Percentiles rank a stretch among this genome's conserved stretches.
Evolutionary conservation across 2,113 vertebrate species (phyloP).

Genomic region (Taxidea taxus): DNA sequence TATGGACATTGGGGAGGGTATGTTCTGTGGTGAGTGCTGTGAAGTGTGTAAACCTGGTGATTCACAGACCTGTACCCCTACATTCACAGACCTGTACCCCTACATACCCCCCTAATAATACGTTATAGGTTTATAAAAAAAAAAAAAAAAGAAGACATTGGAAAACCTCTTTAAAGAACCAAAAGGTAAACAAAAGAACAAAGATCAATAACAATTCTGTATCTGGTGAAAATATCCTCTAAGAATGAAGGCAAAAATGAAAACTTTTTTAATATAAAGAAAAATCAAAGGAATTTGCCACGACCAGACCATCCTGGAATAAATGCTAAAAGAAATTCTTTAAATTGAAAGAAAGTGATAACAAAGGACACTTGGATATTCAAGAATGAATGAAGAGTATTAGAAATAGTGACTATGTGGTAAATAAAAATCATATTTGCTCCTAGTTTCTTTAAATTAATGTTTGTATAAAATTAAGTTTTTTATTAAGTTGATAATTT

Average conservation of each 20-base stretch:
- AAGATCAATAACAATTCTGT: background rate
- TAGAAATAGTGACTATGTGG: background rate
- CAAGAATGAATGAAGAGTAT: background rate
- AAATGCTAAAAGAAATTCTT: background rate
- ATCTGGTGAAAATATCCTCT: background rate
- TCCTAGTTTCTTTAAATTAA: background rate
- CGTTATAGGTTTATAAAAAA: too few relatives aligned
- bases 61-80: too few relatives aligned
- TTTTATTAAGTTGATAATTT: background rate
- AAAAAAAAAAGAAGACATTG: too few relatives aligned
- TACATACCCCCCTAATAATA: too few relatives aligned
- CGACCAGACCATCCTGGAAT: background rate
- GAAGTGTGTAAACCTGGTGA: too few relatives aligned
- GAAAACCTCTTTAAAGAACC: background rate
- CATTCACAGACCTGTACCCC: too few relatives aligned
- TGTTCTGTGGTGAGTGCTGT: too few relatives aligned
- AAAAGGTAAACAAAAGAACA: background rate
- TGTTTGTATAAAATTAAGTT: background rate
- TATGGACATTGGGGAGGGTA: too few relatives aligned
- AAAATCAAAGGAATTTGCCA: background rate
- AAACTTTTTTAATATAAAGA: background rate
- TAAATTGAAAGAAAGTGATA: background rate
- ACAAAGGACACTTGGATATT: background rate
- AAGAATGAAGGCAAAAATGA: background rate
- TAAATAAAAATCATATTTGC: background rate